Evolutionary conservation across 2,888 invertebrate species (phyloP).

Genomic region (Phyllotreta striolata): DNA sequence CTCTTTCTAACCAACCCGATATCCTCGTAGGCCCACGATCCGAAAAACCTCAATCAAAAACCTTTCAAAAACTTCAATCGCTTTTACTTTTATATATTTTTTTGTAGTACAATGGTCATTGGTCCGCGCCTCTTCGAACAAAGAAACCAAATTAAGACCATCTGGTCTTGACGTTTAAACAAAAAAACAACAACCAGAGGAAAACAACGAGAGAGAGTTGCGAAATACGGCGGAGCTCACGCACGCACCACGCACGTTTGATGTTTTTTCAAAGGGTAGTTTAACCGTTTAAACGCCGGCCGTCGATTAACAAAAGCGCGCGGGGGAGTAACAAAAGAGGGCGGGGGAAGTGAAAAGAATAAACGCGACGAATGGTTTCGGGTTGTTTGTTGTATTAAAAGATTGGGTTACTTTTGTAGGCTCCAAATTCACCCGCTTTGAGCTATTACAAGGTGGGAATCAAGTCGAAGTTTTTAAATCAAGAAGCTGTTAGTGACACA

Average conservation of each 20-base stretch:
- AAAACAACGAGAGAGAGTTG: conserved; percentile 45
- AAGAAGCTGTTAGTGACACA: too few relatives aligned
- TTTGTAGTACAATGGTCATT: conserved; percentile 30
- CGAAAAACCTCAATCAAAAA: conserved; percentile 9
- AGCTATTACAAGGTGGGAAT: background rate
- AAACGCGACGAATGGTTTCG: conserved; percentile 17
- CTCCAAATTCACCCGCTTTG: background rate
- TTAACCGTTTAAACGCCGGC: conserved; percentile 27
- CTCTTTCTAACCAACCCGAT: too few relatives aligned
- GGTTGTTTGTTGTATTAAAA: conserved; percentile 23
- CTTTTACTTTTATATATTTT: conserved; percentile 18
- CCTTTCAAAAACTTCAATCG: conserved; percentile 23
- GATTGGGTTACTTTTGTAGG: conserved; percentile 21
- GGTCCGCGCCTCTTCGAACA: conserved; percentile 28
- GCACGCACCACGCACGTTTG: conserved; percentile 45
- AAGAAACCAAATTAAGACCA: conserved; percentile 58
- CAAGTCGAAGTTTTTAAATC: background rate
- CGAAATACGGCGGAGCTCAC: conserved; percentile 52
- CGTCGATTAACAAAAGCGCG: conserved; percentile 40
- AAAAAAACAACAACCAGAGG: conserved; percentile 54
- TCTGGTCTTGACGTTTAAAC: conserved; percentile 66
- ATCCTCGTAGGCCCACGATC: too few relatives aligned
- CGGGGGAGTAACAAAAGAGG: conserved; percentile 39
- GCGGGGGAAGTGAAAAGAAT: conserved; percentile 23
- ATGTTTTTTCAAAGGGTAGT: conserved; percentile 32